Base-by-base conservation (phyloP, 2,113 vertebrate species). In the Peucedramus taeniatus region DNA sequence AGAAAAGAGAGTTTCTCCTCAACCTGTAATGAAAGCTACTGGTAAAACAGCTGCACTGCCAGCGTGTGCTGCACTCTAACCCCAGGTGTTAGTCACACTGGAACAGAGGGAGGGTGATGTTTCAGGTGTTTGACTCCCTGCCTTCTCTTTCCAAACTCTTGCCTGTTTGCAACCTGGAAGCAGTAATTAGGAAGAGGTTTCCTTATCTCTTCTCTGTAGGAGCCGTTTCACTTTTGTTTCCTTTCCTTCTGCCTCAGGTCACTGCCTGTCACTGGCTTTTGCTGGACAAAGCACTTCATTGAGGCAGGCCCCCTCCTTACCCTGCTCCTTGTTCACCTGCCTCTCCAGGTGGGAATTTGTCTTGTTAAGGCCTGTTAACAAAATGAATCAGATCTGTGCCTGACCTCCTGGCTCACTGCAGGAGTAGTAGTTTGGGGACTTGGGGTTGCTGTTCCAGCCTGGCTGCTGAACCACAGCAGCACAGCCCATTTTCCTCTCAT, bases 401-500 rank as follows among this genome's bases (percentile, higher is more conserved):
- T 70, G 59, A 37, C 28, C 42, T 40, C 10, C 10, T 7, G 23
- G n/a, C 13, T 70, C 11, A 7, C 19, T 5, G 35, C 3, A 27
- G 49, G 7, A 47, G 39, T 7, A 22, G 35, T 3, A 7, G 15
- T 49, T 8, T 3, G 61, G 42, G 18, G 22, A 33, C 15, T 4
- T 54, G 30, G 15, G 31, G 8, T 23, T 39, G 14, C 53, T 56
- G 28, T 35, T 57, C 33, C 31, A 49, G 61, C 50, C 50, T 4
- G 22, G 37, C 59, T 30, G 37, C 39, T 47, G 15, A 40, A 6
- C 28, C 10, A 4, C 54, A 40, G 26, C 4, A 1, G 0, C 11
- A 2, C 4, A 19, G 61, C 31, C 28, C 3, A 0, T 23, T 63
- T 33, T 39, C 35, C 64, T 54, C 33, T 44, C 30, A 1, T 13